Evolutionary conservation across 2,797 vertebrate genomes (phyloP).

Genomic region (Microctenopoma stevenorrisi): DNA sequence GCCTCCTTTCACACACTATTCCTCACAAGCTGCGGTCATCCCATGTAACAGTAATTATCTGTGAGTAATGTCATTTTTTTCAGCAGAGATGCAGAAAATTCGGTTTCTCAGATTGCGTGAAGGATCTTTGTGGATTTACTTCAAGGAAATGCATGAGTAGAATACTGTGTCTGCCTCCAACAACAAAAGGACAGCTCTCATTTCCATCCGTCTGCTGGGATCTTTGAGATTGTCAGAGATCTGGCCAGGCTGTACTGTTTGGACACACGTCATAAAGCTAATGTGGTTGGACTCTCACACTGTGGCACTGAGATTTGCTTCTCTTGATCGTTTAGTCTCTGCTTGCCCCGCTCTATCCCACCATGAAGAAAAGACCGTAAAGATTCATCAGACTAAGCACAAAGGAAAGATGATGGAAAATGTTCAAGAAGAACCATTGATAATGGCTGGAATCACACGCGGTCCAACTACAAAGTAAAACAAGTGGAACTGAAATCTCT

Average conservation of each 20-base stretch:
- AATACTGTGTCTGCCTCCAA: slow-evolving; percentile 14
- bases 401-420: slow-evolving; percentile 58
- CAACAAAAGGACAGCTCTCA: slow-evolving; percentile 39
- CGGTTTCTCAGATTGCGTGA: slow-evolving; percentile 30
- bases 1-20: slow-evolving; percentile 26
- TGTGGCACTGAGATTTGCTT: slow-evolving; percentile 65
- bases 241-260: slow-evolving; percentile 59
- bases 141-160: slow-evolving; percentile 25
- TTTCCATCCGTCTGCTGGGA: slow-evolving; percentile 56
- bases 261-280: slow-evolving; percentile 77
- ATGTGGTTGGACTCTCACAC: slow-evolving; percentile 60
- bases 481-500: slow-evolving; percentile 30
- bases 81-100: slow-evolving; percentile 9
- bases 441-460: slow-evolving; percentile 39
- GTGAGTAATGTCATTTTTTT: slow-evolving; percentile 17
- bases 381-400: slow-evolving; percentile 36
- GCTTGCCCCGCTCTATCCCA: slow-evolving; percentile 47
- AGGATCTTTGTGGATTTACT: slow-evolving; percentile 34
- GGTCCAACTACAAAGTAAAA: slow-evolving; percentile 23
- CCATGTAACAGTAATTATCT: slow-evolving; percentile 17
- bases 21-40: slow-evolving; percentile 23
- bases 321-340: slow-evolving; percentile 65
- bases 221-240: slow-evolving; percentile 71
- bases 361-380: slow-evolving; percentile 24
- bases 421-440: slow-evolving; percentile 34